A percentile compares a stretch with the other conserved stretches of the same genome.
These are phyloP conservation scores for Pediacus dermestoides DNA, from an alignment of 2,888 invertebrate species.

Conservation along the genomic window DNA sequence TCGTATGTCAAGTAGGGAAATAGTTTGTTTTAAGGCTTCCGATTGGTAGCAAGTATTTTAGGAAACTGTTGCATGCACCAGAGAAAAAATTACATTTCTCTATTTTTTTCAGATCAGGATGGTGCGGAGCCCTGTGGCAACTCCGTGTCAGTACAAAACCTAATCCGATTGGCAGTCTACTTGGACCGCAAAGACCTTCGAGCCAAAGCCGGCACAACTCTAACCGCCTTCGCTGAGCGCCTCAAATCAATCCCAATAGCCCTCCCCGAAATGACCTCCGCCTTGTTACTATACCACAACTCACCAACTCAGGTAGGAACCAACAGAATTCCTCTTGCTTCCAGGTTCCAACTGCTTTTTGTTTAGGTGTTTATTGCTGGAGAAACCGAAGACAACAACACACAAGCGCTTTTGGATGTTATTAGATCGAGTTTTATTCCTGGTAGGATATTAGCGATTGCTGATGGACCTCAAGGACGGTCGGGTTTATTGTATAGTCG, in stretches of 20 bases:
- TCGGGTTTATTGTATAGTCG: conserved; percentile 43
- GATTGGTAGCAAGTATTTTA: too few relatives aligned
- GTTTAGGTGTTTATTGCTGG: conserved; percentile 67
- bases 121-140: conserved; percentile 94
- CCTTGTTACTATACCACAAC: conserved; percentile 65
- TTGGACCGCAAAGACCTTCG: conserved; percentile 59
- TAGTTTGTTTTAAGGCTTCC: too few relatives aligned
- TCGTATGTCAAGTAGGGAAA: too few relatives aligned
- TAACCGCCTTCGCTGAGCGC: conserved; percentile 60
- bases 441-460: conserved; percentile 64
- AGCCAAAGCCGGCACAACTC: conserved; percentile 57
- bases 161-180: conserved; percentile 70
- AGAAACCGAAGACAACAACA: conserved; percentile 60
- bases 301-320: conserved; percentile 67
- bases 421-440: conserved; percentile 65
- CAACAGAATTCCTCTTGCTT: conserved; percentile 4
- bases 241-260: conserved; percentile 64
- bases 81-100: too few relatives aligned
- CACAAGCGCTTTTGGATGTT: conserved; percentile 62
- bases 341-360: conserved; percentile 10
- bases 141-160: conserved; percentile 80
- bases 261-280: conserved; percentile 73
- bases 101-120: conserved; percentile 84
- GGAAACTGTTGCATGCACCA: too few relatives aligned
- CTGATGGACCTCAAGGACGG: conserved; percentile 55